phyloP scores from a whole-genome alignment of 2,113 vertebrate genomes.

The Etheostoma spectabile region DNA sequence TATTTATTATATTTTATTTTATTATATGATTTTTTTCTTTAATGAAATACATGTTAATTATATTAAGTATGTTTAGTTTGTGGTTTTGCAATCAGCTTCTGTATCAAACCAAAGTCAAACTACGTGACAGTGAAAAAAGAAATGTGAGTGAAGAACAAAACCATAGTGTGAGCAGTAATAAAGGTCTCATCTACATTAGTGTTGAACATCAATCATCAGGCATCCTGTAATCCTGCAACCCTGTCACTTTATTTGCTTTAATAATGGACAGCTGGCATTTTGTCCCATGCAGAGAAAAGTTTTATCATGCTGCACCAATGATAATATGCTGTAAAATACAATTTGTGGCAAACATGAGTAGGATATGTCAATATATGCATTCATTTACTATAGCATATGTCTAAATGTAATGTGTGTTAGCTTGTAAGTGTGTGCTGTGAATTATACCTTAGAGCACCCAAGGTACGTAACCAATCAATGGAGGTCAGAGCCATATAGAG shows the following conservation, averaged over 20 bases:
- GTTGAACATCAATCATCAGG: not conserved
- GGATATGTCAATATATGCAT: not conserved
- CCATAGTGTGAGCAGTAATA: not conserved
- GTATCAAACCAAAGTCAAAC: not conserved
- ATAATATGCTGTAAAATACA: not conserved
- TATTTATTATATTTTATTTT: too few relatives aligned
- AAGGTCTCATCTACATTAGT: not conserved
- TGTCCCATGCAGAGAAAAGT: not conserved
- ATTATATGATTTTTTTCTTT: not conserved
- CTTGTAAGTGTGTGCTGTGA: constrained; percentile 16
- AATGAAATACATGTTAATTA: not conserved
- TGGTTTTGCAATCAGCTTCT: not conserved
- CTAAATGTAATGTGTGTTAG: not conserved
- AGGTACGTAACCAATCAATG: constrained; percentile 12
- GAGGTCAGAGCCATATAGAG: constrained; percentile 18
- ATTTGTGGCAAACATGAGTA: not conserved
- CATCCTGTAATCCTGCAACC: not conserved
- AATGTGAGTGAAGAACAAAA: not conserved
- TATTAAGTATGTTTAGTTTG: not conserved
- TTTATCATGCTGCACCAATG: not conserved
- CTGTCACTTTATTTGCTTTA: not conserved
- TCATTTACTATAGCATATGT: not conserved
- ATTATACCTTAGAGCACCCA: constrained; percentile 16
- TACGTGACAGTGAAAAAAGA: not conserved
- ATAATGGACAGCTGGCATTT: constrained; percentile 14